A percentile compares a stretch with the other conserved stretches of the same genome.
These are phyloP conservation scores for Drosophila albomicans DNA, from an alignment of 1,140 invertebrate species.

Conservation along the genomic window DNA sequence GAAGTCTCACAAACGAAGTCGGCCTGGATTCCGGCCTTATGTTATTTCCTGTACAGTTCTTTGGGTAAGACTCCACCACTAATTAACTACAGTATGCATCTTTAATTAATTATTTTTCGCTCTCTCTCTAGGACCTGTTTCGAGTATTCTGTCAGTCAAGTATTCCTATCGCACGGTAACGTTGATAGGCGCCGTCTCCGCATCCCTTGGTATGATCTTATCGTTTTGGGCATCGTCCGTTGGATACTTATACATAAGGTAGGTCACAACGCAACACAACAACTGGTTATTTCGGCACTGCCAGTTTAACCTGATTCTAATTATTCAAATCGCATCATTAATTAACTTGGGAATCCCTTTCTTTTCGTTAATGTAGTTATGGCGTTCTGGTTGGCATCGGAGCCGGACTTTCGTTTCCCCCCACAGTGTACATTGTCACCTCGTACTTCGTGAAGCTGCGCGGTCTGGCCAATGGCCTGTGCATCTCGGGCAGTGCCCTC, in stretches of 20 bases:
- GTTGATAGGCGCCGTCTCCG: slow-evolving; percentile 92
- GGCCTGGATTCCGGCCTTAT: slow-evolving; percentile 93
- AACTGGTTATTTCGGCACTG: neutral
- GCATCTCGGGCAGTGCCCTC: slow-evolving; percentile 94
- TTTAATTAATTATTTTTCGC: neutral
- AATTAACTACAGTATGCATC: neutral
- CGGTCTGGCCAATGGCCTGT: slow-evolving; percentile 94
- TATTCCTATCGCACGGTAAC: slow-evolving; percentile 97
- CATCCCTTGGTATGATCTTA: slow-evolving; percentile 93
- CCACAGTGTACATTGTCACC: slow-evolving; percentile 95
- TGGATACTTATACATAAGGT: slow-evolving; percentile 91
- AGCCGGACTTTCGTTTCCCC: slow-evolving; percentile 92
- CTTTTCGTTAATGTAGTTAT: slow-evolving; percentile 87
- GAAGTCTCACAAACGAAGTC: slow-evolving; percentile 89
- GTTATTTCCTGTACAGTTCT: slow-evolving; percentile 94
- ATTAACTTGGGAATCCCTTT: slow-evolving; percentile 24
- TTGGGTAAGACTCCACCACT: slow-evolving; percentile 87
- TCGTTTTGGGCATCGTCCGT: slow-evolving; percentile 93
- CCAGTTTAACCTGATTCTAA: slow-evolving; percentile 13
- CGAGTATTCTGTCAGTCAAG: slow-evolving; percentile 94
- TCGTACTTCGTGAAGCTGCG: slow-evolving; percentile 93
- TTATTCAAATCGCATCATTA: neutral
- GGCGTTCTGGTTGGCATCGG: slow-evolving; percentile 92
- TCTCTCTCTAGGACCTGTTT: slow-evolving; percentile 90
- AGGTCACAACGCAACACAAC: slow-evolving; percentile 8